These are phyloP conservation scores for Cyanoderma ruficeps DNA, from an alignment of 2,113 vertebrate genomes.

Conservation along the genomic window DNA sequence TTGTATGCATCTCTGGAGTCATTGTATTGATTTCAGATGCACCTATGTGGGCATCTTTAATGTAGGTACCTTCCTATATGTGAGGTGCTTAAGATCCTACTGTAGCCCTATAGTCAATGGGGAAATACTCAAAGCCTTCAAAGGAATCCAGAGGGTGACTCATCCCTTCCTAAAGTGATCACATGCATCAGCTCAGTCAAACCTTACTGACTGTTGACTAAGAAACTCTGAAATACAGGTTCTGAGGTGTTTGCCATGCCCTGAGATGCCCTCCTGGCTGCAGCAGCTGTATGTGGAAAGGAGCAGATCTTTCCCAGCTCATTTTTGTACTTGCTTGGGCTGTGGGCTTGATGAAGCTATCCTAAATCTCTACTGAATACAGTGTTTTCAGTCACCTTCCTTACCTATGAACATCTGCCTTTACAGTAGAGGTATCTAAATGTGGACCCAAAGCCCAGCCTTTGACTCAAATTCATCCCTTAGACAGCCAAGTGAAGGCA, in stretches of 20 bases:
- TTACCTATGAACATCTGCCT: neutral
- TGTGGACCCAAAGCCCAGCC: neutral
- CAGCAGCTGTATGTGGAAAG: neutral
- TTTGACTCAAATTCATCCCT: neutral
- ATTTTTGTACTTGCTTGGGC: neutral
- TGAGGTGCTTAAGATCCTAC: neutral
- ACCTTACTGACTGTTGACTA: neutral
- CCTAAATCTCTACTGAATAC: neutral
- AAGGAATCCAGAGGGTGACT: neutral
- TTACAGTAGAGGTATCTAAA: neutral
- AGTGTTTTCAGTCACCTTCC: neutral
- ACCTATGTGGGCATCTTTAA: neutral
- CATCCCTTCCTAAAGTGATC: neutral
- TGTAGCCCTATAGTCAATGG: fast-evolving
- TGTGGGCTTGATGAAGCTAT: neutral
- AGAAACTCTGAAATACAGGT: neutral
- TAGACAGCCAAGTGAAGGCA: neutral
- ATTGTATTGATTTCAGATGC: neutral
- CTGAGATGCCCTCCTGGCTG: neutral
- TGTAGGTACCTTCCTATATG: neutral
- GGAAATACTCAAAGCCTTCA: neutral
- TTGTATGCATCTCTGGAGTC: neutral
- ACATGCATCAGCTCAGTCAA: fast-evolving
- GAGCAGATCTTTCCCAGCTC: neutral
- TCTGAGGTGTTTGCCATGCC: neutral